Conservation (phyloP, 2,888 invertebrate genomes). For the Volucella inflata region DNA sequence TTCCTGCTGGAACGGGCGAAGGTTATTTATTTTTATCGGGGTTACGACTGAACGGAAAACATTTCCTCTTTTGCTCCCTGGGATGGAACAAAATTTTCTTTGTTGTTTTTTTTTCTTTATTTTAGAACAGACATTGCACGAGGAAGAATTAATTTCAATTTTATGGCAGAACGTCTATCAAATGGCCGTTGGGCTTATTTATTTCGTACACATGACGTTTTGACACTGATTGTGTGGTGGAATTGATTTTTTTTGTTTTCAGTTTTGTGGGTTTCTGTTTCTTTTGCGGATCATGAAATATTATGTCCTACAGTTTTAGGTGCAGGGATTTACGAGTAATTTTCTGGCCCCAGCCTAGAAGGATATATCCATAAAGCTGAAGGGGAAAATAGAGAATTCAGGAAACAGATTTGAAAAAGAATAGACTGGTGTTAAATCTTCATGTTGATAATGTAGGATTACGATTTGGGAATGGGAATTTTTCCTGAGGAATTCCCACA, state of each 20-base stretch:
- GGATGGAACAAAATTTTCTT: background rate
- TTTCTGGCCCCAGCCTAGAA: too few species aligned
- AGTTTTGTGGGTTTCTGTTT: too few species aligned
- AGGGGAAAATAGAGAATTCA: too few species aligned
- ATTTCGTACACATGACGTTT: conserved; percentile 32
- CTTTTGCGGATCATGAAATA: too few species aligned
- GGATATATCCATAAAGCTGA: too few species aligned
- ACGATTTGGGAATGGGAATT: too few species aligned
- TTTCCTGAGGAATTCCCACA: too few species aligned
- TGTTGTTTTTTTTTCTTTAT: conserved; percentile 1
- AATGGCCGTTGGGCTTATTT: conserved; percentile 41
- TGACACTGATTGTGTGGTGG: conserved; percentile 41
- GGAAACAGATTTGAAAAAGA: too few species aligned
- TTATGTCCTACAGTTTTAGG: too few species aligned
- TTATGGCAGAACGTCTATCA: conserved; percentile 41
- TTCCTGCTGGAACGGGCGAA: conserved; percentile 28
- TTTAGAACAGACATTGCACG: conserved; percentile 2
- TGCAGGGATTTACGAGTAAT: too few species aligned
- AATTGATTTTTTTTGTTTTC: conserved; percentile 21
- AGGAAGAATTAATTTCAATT: conserved; percentile 55
- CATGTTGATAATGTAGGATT: too few species aligned
- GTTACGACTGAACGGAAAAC: conserved; percentile 27
- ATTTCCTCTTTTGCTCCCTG: conserved; percentile 8
- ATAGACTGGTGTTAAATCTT: too few species aligned
- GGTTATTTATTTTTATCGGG: conserved; percentile 47